These are phyloP conservation scores for Siphonodentalium dalli DNA, from an alignment of 2,888 invertebrate genomes.

Conservation along the genomic window DNA sequence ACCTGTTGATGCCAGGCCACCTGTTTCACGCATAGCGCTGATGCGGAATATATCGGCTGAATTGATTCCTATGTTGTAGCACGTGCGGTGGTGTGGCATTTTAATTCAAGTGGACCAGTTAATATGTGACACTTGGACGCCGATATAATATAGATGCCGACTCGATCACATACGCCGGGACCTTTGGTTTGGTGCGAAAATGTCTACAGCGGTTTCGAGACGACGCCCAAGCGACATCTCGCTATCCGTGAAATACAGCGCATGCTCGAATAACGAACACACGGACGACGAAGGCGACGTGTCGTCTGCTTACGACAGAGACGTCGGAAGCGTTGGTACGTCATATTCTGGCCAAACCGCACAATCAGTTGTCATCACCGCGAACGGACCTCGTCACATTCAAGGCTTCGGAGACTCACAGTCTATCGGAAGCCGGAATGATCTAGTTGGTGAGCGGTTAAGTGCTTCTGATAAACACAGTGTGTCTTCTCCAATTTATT, in stretches of 20 bases:
- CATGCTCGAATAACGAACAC: conserved; percentile 59
- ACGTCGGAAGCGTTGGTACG: conserved; percentile 63
- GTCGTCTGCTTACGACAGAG: conserved; percentile 74
- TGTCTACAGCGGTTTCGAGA: conserved; percentile 43
- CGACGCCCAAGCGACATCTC: conserved; percentile 39
- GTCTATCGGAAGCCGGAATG: conserved; percentile 40
- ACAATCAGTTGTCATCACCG: conserved; percentile 54
- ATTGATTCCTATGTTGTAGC: too few relatives aligned
- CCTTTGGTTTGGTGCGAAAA: too few relatives aligned
- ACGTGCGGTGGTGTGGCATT: too few relatives aligned
- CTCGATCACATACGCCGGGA: too few relatives aligned
- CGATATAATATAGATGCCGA: too few relatives aligned
- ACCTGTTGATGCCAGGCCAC: too few relatives aligned
- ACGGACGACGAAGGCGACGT: conserved; percentile 70
- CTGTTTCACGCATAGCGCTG: too few relatives aligned
- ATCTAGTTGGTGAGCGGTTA: conserved; percentile 67
- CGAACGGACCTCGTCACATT: conserved; percentile 72
- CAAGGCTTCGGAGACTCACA: conserved; percentile 66
- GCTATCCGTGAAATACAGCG: conserved; percentile 60
- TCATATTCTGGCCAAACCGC: not conserved
- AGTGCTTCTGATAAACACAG: conserved; percentile 69
- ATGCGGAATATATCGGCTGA: too few relatives aligned
- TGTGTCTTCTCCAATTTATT: conserved; percentile 65
- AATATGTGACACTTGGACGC: too few relatives aligned
- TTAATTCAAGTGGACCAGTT: too few relatives aligned